phyloP scores from a whole-genome alignment of 2,888 invertebrate genomes.

The Melieria picta region DNA sequence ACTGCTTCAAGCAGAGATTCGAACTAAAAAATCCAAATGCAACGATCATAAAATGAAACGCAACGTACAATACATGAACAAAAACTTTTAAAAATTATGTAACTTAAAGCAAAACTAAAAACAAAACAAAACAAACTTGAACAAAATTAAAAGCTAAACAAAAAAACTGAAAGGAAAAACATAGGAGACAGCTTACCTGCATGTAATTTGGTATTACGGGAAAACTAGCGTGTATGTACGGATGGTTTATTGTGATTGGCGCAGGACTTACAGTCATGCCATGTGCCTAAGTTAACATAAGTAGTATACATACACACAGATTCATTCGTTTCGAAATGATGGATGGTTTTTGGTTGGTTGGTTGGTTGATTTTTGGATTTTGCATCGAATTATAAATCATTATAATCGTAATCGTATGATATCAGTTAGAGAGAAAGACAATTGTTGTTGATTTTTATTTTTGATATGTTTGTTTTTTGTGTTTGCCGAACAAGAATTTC shows the following conservation, averaged over 20 bases:
- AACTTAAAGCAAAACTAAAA: constrained; percentile 4
- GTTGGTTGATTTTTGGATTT: background rate
- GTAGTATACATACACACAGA: constrained; percentile 33
- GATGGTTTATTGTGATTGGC: constrained; percentile 68
- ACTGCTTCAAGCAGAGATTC: too few relatives aligned
- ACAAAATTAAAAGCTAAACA: constrained; percentile 28
- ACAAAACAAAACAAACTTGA: background rate
- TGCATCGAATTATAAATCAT: too few relatives aligned
- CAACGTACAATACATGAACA: background rate
- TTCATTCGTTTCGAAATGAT: constrained; percentile 26
- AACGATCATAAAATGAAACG: too few relatives aligned
- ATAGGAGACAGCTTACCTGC: constrained; percentile 63
- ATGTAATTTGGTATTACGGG: constrained; percentile 67
- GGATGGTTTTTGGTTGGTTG: constrained; percentile 3
- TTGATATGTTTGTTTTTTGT: too few relatives aligned
- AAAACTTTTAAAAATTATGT: background rate
- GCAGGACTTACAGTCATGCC: constrained; percentile 68
- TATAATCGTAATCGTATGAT: too few relatives aligned
- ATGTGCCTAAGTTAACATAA: constrained; percentile 60
- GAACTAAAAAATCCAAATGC: too few relatives aligned
- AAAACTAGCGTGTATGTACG: constrained; percentile 68
- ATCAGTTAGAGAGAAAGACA: too few relatives aligned
- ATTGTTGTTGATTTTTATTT: too few relatives aligned
- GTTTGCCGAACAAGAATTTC: too few relatives aligned
- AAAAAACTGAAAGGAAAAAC: constrained; percentile 36